A percentile compares a stretch with the other conserved stretches of the same genome.
Conservation (phyloP, 2,113 vertebrate genomes). For the Hippoglossus stenolepis region DNA sequence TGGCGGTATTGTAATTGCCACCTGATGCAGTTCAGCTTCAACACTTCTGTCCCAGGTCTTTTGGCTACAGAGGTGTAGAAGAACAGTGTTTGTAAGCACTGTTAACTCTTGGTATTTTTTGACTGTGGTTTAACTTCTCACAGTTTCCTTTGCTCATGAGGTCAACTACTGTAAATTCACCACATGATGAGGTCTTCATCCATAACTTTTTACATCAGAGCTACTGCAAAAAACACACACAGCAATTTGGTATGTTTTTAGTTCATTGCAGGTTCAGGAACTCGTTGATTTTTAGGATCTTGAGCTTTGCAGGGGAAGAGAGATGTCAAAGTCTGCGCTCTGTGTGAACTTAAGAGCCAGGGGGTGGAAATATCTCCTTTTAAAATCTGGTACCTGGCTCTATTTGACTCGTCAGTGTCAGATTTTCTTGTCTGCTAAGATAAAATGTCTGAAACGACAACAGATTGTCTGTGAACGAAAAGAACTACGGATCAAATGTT, state of each 20-base stretch:
- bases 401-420: constrained; percentile 28
- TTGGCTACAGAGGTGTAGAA: constrained; percentile 10
- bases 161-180: too few species aligned
- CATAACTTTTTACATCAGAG: constrained; percentile 2
- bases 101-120: too few species aligned
- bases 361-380: constrained; percentile 15
- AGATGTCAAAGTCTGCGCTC: constrained; percentile 7
- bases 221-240: neutral
- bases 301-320: neutral
- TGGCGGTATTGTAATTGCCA: constrained; percentile 48
- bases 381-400: constrained; percentile 19
- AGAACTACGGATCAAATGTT: constrained; percentile 8
- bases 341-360: constrained; percentile 20
- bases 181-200: constrained; percentile 1
- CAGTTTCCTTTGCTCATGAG: too few species aligned
- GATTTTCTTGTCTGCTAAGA: constrained; percentile 8
- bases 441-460: constrained; percentile 26
- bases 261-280: constrained; percentile 4
- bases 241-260: constrained; percentile 16
- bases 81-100: neutral
- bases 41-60: constrained; percentile 17
- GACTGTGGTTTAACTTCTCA: too few species aligned
- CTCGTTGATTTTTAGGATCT: constrained; percentile 33
- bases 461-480: constrained; percentile 15
- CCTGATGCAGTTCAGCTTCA: constrained; percentile 47